Base-by-base conservation (phyloP, 2,113 vertebrate species). In the Poeciliopsis occidentalis region DNA sequence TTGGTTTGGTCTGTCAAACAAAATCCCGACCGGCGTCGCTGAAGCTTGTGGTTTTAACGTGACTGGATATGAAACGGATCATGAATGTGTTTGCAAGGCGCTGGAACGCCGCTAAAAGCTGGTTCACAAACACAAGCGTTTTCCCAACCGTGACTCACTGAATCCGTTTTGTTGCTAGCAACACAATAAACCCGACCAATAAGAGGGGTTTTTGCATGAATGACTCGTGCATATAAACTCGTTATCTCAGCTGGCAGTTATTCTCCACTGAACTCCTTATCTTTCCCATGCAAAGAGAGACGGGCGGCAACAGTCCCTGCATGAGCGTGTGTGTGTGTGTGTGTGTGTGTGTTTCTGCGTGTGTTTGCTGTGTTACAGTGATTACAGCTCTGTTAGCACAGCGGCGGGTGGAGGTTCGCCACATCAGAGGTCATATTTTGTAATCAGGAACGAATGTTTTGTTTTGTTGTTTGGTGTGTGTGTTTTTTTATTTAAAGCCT, bases 181-280 rank as follows among this genome's bases (percentile, higher is more conserved):
- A n/a, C n/a, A n/a, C n/a, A n/a, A n/a, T n/a, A n/a, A n/a, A n/a
- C n/a, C n/a, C n/a, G n/a, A n/a, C n/a, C n/a, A n/a, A n/a, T n/a
- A n/a, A 24, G 66, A 65, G 6, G n/a, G 3, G 34, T 63, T 81
- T 76, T 71, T 65, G 75, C 81, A 57, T 63, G 71, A 83, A 70
- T 32, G 61, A 76, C 71, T 79, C 60, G 79, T 54, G 61, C 68
- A 79, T 69, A 77, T 82, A 80, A 87, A 80, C 71, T 71, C 76
- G 80, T 72, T 83, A 85, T 86, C 73, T 1, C 77, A 69, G 79
- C 30, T 8, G 8, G 76, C 78, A 84, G 82, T 69, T 83, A 73
- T 80, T 82, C 67, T 78, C 76, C 76, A 76, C 69, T 82, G 75
- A 89, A 83, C 83, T 85, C 80, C 78, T 86, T 87, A 88, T 88